phyloP scores from a whole-genome alignment of 2,113 vertebrate species.

The Prinia subflava region DNA sequence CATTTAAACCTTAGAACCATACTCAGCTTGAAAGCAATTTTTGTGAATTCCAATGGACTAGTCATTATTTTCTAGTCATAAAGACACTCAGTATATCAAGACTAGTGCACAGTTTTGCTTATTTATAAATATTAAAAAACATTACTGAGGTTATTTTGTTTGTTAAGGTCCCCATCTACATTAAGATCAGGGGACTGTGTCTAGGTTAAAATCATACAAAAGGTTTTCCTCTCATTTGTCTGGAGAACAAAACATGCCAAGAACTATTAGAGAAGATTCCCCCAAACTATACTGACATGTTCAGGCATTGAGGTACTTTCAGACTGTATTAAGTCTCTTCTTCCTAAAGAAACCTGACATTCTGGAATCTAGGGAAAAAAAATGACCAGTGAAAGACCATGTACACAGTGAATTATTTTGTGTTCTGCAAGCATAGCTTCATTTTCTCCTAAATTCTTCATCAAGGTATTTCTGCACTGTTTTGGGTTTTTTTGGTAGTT shows the following conservation, averaged over 20 bases:
- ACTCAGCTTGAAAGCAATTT: background rate
- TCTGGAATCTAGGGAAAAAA: background rate
- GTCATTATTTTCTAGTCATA: background rate
- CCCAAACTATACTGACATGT: slow-evolving; percentile 18
- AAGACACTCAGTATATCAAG: background rate
- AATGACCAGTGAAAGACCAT: background rate
- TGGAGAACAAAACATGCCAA: slow-evolving; percentile 47
- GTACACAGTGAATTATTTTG: background rate
- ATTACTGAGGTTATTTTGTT: background rate
- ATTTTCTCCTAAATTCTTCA: background rate
- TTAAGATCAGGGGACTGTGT: background rate
- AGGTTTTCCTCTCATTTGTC: slow-evolving; percentile 1
- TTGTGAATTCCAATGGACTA: background rate
- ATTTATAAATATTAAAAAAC: background rate
- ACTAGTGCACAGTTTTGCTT: background rate
- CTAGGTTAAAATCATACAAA: slow-evolving; percentile 1
- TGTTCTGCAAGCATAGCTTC: background rate
- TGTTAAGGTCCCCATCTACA: background rate
- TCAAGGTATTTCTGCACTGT: background rate
- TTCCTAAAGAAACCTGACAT: slow-evolving; percentile 59
- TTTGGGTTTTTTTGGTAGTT: background rate
- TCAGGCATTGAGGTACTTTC: slow-evolving; percentile 45
- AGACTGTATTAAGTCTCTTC: slow-evolving; percentile 21
- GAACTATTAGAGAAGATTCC: slow-evolving; percentile 28
- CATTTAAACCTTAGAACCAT: background rate